Evolutionary conservation across 2,888 invertebrate species (phyloP).

Genomic region (Eumerus sabulonum): DNA sequence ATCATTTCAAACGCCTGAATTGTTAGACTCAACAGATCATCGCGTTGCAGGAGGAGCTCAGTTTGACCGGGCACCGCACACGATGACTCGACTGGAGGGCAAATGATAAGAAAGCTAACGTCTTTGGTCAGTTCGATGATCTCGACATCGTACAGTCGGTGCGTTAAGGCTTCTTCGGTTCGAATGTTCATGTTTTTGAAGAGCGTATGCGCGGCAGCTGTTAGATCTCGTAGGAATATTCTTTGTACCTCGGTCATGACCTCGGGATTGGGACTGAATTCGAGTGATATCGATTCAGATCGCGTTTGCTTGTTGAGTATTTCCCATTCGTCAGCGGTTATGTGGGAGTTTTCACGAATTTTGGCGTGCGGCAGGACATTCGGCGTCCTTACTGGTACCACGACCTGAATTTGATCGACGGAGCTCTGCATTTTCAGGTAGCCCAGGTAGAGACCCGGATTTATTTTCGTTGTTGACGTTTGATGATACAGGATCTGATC

Average conservation of each 20-base stretch:
- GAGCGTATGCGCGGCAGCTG: conserved; percentile 86
- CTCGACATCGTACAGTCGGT: conserved; percentile 95
- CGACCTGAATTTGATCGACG: conserved; percentile 94
- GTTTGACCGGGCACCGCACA: conserved; percentile 94
- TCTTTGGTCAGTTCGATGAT: conserved; percentile 94
- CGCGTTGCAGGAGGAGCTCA: conserved; percentile 90
- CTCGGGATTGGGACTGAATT: conserved; percentile 78
- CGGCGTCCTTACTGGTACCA: conserved; percentile 94
- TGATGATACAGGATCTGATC: conserved; percentile 86
- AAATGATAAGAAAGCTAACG: conserved; percentile 94
- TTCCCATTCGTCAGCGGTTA: conserved; percentile 98
- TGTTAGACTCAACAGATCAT: conserved; percentile 92
- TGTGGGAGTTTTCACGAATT: conserved; percentile 96
- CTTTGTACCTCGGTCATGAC: conserved; percentile 87
- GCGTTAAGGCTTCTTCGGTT: conserved; percentile 84
- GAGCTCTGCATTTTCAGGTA: conserved; percentile 98
- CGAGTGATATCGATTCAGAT: conserved; percentile 70
- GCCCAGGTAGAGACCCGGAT: conserved; percentile 94
- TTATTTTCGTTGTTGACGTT: conserved; percentile 88
- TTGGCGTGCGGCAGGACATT: conserved; percentile 97
- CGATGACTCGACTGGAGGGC: conserved; percentile 94
- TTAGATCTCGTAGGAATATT: conserved; percentile 88
- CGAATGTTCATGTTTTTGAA: conserved; percentile 90
- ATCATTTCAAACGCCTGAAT: conserved; percentile 97
- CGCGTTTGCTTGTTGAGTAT: conserved; percentile 83